A percentile compares a stretch with the other conserved stretches of the same genome.
phyloP scores from a whole-genome alignment of 2,888 invertebrate genomes.

The Ashinkailepas kermadecensis region DNA sequence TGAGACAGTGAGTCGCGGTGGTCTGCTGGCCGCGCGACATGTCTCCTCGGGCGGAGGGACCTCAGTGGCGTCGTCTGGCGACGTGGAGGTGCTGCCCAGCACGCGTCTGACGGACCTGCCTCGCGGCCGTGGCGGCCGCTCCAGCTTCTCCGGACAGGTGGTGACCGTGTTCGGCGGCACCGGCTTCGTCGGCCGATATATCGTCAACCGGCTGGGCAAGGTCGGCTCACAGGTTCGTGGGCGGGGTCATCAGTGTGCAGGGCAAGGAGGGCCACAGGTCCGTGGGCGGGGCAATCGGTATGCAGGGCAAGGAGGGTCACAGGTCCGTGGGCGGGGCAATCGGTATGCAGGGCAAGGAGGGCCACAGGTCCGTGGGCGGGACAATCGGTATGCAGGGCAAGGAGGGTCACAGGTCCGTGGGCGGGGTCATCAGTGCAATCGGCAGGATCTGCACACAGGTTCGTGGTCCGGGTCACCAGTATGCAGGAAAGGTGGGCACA shows the following conservation, averaged over 20 bases:
- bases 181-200: slow-evolving; percentile 80
- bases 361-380: no score
- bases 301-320: slow-evolving; percentile 63
- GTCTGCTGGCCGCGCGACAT: not conserved
- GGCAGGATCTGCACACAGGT: slow-evolving; percentile 61
- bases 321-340: no score
- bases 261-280: slow-evolving; percentile 79
- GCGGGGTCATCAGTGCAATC: no score
- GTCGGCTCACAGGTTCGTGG: slow-evolving; percentile 63
- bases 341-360: no score
- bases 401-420: no score
- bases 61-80: slow-evolving; percentile 24
- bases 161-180: slow-evolving; percentile 95
- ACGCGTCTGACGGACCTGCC: slow-evolving; percentile 50
- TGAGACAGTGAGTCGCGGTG: not conserved
- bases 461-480: slow-evolving; percentile 57
- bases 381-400: no score
- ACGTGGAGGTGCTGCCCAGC: slow-evolving; percentile 31
- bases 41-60: not conserved
- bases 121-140: slow-evolving; percentile 81
- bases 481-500: slow-evolving; percentile 42
- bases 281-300: slow-evolving; percentile 59
- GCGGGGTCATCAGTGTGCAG: slow-evolving; percentile 68
- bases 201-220: slow-evolving; percentile 84
- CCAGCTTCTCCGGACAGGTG: slow-evolving; percentile 92